Percentiles rank a stretch among this genome's conserved stretches.
Evolutionary conservation across 2,888 invertebrate species (phyloP).

Genomic region (Blera fallax): DNA sequence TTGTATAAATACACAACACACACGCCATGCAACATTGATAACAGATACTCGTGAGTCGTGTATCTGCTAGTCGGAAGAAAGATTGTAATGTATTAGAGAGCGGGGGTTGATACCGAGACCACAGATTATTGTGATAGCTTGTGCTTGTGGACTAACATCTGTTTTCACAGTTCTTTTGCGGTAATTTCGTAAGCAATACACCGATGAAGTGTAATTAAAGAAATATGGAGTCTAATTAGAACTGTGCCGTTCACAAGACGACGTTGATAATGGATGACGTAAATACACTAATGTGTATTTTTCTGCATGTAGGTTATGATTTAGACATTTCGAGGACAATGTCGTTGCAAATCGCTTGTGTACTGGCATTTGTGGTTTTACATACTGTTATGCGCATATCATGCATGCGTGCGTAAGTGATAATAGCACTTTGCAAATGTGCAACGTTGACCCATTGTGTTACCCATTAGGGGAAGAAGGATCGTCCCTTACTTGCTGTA

Average conservation of each 20-base stretch:
- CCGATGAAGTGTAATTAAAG: conserved; percentile 36
- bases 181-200: conserved; percentile 42
- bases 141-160: conserved; percentile 5
- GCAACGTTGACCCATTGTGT: too few relatives aligned
- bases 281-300: not conserved
- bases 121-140: conserved; percentile 13
- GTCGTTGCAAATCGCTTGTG: not conserved
- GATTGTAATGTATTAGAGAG: not conserved
- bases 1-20: not conserved
- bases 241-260: not conserved
- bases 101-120: conserved; percentile 27
- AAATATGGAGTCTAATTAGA: conserved; percentile 2
- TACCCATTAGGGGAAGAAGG: too few relatives aligned
- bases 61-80: not conserved
- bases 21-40: conserved; percentile 5
- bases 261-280: conserved; percentile 10
- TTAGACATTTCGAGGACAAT: conserved; percentile 42
- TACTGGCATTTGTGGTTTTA: not conserved
- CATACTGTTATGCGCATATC: too few relatives aligned
- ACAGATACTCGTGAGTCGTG: not conserved
- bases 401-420: too few relatives aligned
- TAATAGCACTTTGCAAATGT: too few relatives aligned
- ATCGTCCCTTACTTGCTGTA: too few relatives aligned
- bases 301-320: conserved; percentile 38
- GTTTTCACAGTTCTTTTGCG: conserved; percentile 24